These are phyloP conservation scores for Vannuccia rotundouncinata DNA, from an alignment of 2,888 invertebrate species.

Conservation along the genomic window DNA sequence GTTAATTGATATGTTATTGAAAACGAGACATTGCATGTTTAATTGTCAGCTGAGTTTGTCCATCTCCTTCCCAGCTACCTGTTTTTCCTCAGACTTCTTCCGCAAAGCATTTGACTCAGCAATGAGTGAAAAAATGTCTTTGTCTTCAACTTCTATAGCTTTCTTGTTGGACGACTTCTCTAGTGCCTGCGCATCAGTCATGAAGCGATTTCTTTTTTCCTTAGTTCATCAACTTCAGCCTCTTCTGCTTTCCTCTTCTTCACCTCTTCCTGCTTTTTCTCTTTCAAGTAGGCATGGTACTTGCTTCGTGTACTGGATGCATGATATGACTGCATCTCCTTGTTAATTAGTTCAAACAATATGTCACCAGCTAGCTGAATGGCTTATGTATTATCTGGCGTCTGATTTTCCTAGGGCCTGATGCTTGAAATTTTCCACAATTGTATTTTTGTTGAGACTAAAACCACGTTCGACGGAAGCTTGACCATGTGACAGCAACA, in stretches of 20 bases:
- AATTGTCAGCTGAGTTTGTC: slow-evolving; percentile 23
- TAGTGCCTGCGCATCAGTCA: neutral
- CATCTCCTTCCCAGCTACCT: slow-evolving; percentile 11
- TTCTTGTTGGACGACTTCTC: neutral
- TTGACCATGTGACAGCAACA: neutral
- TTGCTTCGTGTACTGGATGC: neutral
- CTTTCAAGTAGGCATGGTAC: neutral
- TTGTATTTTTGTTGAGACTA: neutral
- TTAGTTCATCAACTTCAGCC: neutral
- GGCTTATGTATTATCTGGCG: neutral
- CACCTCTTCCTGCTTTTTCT: neutral
- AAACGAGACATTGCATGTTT: too few relatives aligned
- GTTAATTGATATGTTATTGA: too few relatives aligned
- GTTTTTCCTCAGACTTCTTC: slow-evolving; percentile 10
- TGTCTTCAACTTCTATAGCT: neutral
- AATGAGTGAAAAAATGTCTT: neutral
- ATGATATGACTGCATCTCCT: neutral
- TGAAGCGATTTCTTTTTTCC: neutral
- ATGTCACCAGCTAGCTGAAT: neutral
- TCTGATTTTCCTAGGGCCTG: neutral
- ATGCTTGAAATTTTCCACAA: neutral
- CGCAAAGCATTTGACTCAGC: slow-evolving; percentile 1
- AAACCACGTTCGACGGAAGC: neutral
- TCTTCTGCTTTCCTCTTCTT: neutral
- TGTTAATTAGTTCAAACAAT: neutral